Conservation (phyloP, 2,888 invertebrate genomes). For the Acleris laterana region DNA sequence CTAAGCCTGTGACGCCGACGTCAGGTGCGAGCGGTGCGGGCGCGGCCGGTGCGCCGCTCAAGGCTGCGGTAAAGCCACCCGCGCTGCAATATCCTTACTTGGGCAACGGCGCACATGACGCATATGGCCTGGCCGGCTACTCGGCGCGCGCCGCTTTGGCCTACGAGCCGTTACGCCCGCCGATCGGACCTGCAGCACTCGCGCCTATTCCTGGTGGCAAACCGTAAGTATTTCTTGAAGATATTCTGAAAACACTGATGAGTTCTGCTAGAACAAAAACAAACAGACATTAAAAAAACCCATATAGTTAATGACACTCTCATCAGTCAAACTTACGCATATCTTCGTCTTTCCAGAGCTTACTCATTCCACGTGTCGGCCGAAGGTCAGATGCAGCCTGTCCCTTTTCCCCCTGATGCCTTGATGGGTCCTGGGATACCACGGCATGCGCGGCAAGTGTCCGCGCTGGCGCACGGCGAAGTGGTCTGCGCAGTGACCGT, state of each 20-base stretch:
- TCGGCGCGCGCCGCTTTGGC: conserved; percentile 79
- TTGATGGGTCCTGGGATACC: conserved; percentile 97
- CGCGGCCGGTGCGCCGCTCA: conserved; percentile 82
- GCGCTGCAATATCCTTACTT: conserved; percentile 87
- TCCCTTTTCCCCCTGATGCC: conserved; percentile 97
- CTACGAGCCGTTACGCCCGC: conserved; percentile 79
- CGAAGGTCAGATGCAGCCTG: conserved; percentile 95
- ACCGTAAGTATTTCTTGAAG: conserved; percentile 87
- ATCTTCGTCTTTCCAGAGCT: conserved; percentile 85
- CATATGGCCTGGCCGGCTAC: conserved; percentile 79
- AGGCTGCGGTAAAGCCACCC: conserved; percentile 85
- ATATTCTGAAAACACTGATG: too few species aligned
- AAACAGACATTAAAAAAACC: too few species aligned
- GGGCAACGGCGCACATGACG: conserved; percentile 79
- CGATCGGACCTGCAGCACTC: conserved; percentile 83
- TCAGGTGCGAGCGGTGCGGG: conserved; percentile 86
- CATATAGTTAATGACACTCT: too few species aligned
- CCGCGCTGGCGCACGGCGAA: conserved; percentile 96
- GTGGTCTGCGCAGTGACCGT: conserved; percentile 99
- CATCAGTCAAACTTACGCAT: background rate
- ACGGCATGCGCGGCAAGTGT: conserved; percentile 95
- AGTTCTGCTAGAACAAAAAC: too few species aligned
- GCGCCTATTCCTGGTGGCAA: conserved; percentile 92
- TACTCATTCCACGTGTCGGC: conserved; percentile 97
- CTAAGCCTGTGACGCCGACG: conserved; percentile 95